Evolutionary conservation across 2,888 invertebrate species (phyloP).

Genomic region (Tortrix viridana): DNA sequence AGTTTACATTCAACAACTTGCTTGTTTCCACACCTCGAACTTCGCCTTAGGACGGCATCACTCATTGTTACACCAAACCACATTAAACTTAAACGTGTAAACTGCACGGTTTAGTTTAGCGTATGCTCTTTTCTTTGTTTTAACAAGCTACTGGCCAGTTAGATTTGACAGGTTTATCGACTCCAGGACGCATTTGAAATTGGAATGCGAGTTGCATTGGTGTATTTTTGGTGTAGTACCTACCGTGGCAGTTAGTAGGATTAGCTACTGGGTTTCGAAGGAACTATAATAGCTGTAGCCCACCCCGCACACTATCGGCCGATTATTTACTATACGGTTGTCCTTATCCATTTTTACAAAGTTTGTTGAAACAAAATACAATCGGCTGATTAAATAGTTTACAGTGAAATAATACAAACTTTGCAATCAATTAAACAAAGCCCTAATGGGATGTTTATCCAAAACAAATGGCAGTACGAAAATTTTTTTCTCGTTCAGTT

Average conservation of each 20-base stretch:
- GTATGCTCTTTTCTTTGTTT: conserved; percentile 41
- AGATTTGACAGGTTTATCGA: conserved; percentile 62
- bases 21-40: conserved; percentile 62
- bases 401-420: too few relatives aligned
- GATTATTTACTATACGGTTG: too few relatives aligned
- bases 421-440: too few relatives aligned
- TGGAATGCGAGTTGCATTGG: conserved; percentile 43
- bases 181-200: conserved; percentile 41
- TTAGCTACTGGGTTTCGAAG: not conserved
- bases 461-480: too few relatives aligned
- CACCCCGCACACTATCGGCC: too few relatives aligned
- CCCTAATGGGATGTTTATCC: too few relatives aligned
- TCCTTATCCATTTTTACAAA: too few relatives aligned
- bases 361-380: too few relatives aligned
- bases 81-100: conserved; percentile 30
- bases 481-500: too few relatives aligned
- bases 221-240: conserved; percentile 21
- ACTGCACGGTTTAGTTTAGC: conserved; percentile 22
- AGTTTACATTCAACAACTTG: conserved; percentile 60
- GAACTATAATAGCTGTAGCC: not conserved
- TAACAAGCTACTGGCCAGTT: conserved; percentile 48
- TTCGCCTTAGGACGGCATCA: conserved; percentile 42
- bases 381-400: too few relatives aligned
- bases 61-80: conserved; percentile 8
- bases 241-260: not conserved